phyloP scores from a whole-genome alignment of 2,113 vertebrate genomes.

The Ptilonorhynchus violaceus region DNA sequence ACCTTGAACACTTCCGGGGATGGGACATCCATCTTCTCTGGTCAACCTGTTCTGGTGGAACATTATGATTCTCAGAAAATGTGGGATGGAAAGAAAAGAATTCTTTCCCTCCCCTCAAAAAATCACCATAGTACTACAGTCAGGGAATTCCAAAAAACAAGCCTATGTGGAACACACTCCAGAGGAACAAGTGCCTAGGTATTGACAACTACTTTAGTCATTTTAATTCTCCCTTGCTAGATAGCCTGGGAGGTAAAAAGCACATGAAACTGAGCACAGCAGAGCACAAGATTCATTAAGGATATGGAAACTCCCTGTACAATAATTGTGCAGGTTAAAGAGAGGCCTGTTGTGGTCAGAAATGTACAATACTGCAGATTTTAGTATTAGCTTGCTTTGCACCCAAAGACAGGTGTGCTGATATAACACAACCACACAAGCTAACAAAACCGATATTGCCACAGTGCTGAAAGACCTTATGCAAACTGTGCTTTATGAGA shows the following conservation, averaged over 20 bases:
- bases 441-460: not conserved
- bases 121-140: not conserved
- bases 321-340: not conserved
- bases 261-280: not conserved
- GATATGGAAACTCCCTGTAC: not conserved
- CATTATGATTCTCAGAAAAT: not conserved
- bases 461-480: not conserved
- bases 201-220: not conserved
- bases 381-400: not conserved
- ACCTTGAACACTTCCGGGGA: not conserved
- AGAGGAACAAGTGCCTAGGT: not conserved
- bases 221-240: not conserved
- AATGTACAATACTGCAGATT: not conserved
- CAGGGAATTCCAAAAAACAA: not conserved
- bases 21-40: too few relatives aligned
- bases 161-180: not conserved
- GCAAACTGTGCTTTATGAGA: not conserved
- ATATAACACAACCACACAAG: not conserved
- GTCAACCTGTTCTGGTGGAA: not conserved
- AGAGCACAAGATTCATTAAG: not conserved
- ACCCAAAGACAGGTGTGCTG: not conserved
- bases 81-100: not conserved
- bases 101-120: not conserved
- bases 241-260: not conserved
- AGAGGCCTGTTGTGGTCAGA: not conserved